Percentiles rank a stretch among this genome's conserved stretches.
Evolutionary conservation across 2,797 vertebrate species (phyloP).

Genomic region (Pagetopsis macropterus): DNA sequence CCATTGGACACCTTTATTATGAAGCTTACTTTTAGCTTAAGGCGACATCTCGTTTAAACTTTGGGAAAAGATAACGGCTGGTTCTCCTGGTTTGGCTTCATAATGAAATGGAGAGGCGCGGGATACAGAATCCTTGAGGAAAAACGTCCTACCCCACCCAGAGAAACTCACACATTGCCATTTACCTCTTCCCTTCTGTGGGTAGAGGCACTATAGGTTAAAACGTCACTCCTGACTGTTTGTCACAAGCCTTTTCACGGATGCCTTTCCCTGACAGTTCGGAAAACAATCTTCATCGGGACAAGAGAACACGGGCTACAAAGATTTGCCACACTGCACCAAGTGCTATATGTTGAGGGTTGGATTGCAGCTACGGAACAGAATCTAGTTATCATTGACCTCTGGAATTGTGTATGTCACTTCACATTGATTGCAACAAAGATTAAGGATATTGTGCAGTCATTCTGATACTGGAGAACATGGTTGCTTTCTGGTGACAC

Average conservation of each 20-base stretch:
- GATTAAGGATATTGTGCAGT: constrained; percentile 21
- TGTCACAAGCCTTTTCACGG: constrained; percentile 34
- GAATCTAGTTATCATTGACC: background rate
- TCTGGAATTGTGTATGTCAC: background rate
- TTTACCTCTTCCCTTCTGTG: constrained; percentile 34
- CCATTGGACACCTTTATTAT: constrained; percentile 15
- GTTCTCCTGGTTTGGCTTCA: constrained; percentile 52
- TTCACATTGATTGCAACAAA: constrained; percentile 13
- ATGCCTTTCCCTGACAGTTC: constrained; percentile 34
- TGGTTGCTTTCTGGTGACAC: constrained; percentile 31
- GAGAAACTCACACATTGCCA: constrained; percentile 35
- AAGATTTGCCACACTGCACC: constrained; percentile 15
- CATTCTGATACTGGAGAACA: constrained; percentile 3
- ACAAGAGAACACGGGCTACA: constrained; percentile 16
- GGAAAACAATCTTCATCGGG: background rate
- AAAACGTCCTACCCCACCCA: constrained; percentile 59
- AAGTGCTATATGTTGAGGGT: constrained; percentile 1
- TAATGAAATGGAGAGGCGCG: constrained; percentile 64
- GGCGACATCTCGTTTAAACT: constrained; percentile 21
- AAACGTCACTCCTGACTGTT: constrained; percentile 36
- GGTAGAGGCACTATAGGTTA: constrained; percentile 35
- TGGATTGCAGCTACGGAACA: constrained; percentile 12
- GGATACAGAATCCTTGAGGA: constrained; percentile 63
- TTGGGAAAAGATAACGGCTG: constrained; percentile 20
- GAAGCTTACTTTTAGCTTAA: constrained; percentile 25